These are phyloP conservation scores for Gadopsis bispinosus DNA, from an alignment of 2,797 vertebrate species.

Conservation along the genomic window DNA sequence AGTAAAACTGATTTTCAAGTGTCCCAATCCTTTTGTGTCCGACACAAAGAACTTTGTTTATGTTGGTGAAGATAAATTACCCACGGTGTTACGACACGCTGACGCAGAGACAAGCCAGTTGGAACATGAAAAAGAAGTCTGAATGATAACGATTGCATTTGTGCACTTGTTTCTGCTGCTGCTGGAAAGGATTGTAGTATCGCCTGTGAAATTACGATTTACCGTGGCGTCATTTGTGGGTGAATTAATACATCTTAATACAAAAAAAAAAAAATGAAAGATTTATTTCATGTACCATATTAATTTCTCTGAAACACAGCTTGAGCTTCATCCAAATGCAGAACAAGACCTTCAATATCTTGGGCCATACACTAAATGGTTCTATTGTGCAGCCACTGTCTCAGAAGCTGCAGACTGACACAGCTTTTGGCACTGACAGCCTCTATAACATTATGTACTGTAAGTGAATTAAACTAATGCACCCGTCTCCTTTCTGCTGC, in stretches of 20 bases:
- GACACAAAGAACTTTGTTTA: conserved; percentile 34
- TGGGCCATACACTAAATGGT: conserved; percentile 9
- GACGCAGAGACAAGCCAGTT: not conserved
- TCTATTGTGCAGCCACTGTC: conserved; percentile 41
- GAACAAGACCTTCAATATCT: conserved; percentile 32
- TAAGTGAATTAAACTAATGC: conserved; percentile 83
- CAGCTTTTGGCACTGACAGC: conserved; percentile 69
- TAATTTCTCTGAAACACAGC: conserved; percentile 35
- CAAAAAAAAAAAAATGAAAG: conserved; percentile 28
- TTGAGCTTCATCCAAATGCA: conserved; percentile 45
- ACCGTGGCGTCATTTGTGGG: not conserved
- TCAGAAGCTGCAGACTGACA: conserved; percentile 58
- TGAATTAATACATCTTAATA: conserved; percentile 16
- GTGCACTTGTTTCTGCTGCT: not conserved
- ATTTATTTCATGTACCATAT: conserved; percentile 23
- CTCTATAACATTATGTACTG: conserved; percentile 65
- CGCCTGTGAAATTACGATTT: conserved; percentile 18
- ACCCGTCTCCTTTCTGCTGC: conserved; percentile 72
- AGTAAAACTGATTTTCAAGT: conserved; percentile 42
- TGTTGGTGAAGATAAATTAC: conserved; percentile 39
- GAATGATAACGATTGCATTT: not conserved
- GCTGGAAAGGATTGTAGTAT: not conserved
- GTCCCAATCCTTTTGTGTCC: conserved; percentile 10
- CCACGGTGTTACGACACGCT: not conserved
- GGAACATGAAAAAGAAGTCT: conserved; percentile 12